Conservation (phyloP, 2,797 vertebrate species). For the Karalla daura region DNA sequence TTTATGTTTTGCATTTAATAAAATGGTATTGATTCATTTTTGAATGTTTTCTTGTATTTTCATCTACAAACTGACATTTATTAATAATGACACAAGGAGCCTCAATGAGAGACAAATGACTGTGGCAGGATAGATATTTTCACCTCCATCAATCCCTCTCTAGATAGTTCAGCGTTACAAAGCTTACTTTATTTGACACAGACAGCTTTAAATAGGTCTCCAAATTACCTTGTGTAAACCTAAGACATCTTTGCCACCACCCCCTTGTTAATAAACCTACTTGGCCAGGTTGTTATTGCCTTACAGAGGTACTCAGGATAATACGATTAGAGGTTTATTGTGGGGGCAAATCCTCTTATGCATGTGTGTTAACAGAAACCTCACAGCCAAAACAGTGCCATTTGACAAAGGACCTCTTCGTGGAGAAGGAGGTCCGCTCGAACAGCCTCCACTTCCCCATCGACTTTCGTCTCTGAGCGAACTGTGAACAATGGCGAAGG, state of each 20-base stretch:
- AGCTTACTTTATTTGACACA: conserved; percentile 31
- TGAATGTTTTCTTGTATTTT: background rate
- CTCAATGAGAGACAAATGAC: background rate
- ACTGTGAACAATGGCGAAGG: conserved; percentile 74
- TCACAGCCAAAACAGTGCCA: conserved; percentile 71
- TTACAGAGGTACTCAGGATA: conserved; percentile 82
- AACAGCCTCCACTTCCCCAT: conserved; percentile 15
- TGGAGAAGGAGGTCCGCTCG: conserved; percentile 62
- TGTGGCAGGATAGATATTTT: conserved; percentile 4
- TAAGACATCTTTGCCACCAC: conserved; percentile 56
- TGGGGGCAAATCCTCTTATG: conserved; percentile 85
- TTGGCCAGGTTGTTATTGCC: conserved; percentile 74
- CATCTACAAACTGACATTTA: background rate
- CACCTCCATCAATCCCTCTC: conserved; percentile 7
- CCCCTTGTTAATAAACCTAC: conserved; percentile 56
- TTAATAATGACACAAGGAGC: background rate
- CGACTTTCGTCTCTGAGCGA: conserved; percentile 12
- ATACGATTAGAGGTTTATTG: conserved; percentile 92
- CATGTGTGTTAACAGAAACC: conserved; percentile 79
- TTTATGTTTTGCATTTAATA: background rate
- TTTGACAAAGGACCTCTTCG: conserved; percentile 68
- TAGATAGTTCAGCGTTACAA: conserved; percentile 22
- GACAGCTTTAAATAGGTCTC: conserved; percentile 41
- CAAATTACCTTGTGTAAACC: conserved; percentile 51
- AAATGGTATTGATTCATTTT: background rate